Conservation (phyloP, 2,888 invertebrate genomes). For the Drosophila suboccidentalis region DNA sequence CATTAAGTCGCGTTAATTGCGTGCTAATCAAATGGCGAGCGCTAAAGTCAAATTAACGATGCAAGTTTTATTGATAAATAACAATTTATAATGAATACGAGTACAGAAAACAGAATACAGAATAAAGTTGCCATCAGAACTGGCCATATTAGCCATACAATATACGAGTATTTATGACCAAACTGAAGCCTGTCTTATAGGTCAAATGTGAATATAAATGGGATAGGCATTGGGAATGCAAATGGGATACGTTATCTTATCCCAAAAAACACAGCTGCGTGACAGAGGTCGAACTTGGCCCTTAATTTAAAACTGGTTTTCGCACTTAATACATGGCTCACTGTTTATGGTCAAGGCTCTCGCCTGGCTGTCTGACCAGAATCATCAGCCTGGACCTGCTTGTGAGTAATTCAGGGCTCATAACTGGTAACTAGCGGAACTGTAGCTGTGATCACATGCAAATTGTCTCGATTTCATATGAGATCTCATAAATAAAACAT, state of each 20-base stretch:
- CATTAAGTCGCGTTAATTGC: conserved; percentile 48
- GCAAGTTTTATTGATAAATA: conserved; percentile 51
- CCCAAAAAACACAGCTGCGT: conserved; percentile 22
- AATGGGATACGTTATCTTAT: conserved; percentile 24
- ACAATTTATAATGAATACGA: conserved; percentile 23
- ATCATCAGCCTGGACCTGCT: conserved; percentile 20
- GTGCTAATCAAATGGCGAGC: conserved; percentile 51
- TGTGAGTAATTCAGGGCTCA: conserved; percentile 39
- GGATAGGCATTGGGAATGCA: background rate
- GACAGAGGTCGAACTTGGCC: conserved; percentile 48
- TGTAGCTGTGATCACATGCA: conserved; percentile 41
- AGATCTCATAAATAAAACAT: conserved; percentile 71
- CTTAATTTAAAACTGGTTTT: conserved; percentile 59
- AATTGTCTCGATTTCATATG: conserved; percentile 39
- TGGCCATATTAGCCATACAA: conserved; percentile 29
- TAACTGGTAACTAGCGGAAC: conserved; percentile 33
- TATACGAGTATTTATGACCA: conserved; percentile 22
- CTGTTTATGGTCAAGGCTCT: conserved; percentile 42
- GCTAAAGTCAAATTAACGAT: conserved; percentile 52
- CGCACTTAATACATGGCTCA: conserved; percentile 41
- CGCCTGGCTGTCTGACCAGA: conserved; percentile 6
- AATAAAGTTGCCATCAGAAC: conserved; percentile 8
- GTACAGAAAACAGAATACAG: conserved; percentile 9
- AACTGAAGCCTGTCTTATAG: conserved; percentile 37
- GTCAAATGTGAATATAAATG: conserved; percentile 40